Conservation (phyloP, 2,888 invertebrate species). For the Amphipyra tragopoginis region DNA sequence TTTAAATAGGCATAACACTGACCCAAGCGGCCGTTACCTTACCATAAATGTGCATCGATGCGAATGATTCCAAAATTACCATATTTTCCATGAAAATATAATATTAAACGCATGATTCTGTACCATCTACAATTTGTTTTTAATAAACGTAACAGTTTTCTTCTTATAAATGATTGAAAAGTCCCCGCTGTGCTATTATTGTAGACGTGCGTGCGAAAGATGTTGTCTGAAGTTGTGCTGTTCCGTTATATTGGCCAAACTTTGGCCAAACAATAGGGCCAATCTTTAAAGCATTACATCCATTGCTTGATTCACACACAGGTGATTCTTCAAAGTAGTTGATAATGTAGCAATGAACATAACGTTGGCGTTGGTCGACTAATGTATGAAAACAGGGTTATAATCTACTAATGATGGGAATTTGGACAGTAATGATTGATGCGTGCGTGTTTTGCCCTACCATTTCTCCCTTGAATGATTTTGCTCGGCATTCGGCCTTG, state of each 20-base stretch:
- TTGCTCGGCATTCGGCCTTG: constrained; percentile 26
- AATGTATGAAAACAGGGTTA: constrained; percentile 11
- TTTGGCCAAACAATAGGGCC: not conserved
- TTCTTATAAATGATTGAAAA: constrained; percentile 59
- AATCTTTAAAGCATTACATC: not conserved
- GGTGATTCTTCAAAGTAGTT: not conserved
- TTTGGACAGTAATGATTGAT: constrained; percentile 53
- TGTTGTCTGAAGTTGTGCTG: constrained; percentile 17
- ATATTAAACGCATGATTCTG: constrained; percentile 49
- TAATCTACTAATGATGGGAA: constrained; percentile 40
- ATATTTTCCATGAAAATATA: constrained; percentile 38
- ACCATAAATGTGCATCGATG: constrained; percentile 44
- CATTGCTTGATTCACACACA: not conserved
- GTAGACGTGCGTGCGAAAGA: constrained; percentile 71
- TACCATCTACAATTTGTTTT: constrained; percentile 44
- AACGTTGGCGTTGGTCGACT: not conserved
- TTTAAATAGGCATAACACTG: constrained; percentile 23
- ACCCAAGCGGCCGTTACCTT: constrained; percentile 20
- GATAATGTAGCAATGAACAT: not conserved
- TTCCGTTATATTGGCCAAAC: constrained; percentile 30
- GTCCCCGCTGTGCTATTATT: constrained; percentile 74
- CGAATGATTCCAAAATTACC: constrained; percentile 27
- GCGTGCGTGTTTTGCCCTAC: constrained; percentile 33
- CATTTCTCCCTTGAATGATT: constrained; percentile 34
- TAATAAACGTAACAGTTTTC: constrained; percentile 48